A percentile compares a stretch with the other conserved stretches of the same genome.
Evolutionary conservation across 2,797 vertebrate species (phyloP).

Genomic region (Pempheris klunzingeri): DNA sequence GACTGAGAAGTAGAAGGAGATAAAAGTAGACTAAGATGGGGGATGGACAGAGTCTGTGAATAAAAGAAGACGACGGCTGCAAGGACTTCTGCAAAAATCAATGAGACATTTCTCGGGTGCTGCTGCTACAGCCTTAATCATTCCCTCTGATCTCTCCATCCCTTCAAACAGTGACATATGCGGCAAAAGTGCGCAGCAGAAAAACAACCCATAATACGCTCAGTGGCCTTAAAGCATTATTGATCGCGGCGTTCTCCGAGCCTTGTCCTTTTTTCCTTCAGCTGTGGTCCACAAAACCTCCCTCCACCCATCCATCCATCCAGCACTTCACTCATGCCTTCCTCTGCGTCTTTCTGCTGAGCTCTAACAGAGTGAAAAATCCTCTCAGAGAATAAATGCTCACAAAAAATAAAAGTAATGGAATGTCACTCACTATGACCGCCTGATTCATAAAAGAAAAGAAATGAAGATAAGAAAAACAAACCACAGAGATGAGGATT

Average conservation of each 20-base stretch:
- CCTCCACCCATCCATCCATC: conserved; percentile 14
- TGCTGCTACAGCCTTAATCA: conserved; percentile 43
- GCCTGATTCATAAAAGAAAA: background rate
- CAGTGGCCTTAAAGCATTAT: conserved; percentile 59
- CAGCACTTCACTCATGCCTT: background rate
- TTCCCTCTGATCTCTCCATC: conserved; percentile 60
- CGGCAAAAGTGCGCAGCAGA: conserved; percentile 41
- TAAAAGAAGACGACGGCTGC: conserved; percentile 16
- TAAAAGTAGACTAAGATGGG: background rate
- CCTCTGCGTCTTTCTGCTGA: conserved; percentile 1
- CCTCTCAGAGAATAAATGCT: conserved; percentile 18
- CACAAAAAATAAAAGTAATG: conserved; percentile 15
- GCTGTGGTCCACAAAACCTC: conserved; percentile 17
- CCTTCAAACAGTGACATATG: conserved; percentile 58
- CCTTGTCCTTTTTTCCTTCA: conserved; percentile 8
- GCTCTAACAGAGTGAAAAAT: conserved; percentile 18
- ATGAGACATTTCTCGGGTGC: conserved; percentile 48
- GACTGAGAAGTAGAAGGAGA: conserved; percentile 9
- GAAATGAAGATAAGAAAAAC: background rate
- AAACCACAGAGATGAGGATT: background rate
- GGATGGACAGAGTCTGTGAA: conserved; percentile 11
- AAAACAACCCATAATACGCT: conserved; percentile 61
- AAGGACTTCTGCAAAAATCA: conserved; percentile 48
- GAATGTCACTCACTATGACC: background rate
- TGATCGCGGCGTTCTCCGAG: conserved; percentile 45